Percentiles rank a stretch among this genome's conserved stretches.
Conservation (phyloP, 2,888 invertebrate species). For the Adelphocoris suturalis region DNA sequence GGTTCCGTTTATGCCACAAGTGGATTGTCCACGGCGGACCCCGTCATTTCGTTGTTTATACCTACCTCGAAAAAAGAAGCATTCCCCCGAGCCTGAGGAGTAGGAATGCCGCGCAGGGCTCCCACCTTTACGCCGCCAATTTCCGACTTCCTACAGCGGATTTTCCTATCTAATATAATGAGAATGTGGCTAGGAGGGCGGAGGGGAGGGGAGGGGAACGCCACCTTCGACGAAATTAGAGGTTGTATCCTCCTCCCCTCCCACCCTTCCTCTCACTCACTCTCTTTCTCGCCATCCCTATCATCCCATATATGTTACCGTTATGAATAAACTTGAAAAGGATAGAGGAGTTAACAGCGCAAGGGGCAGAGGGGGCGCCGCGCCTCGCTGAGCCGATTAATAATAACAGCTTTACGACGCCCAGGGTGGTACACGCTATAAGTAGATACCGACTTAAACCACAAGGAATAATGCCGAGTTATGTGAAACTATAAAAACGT, state of each 20-base stretch:
- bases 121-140: constrained; percentile 44
- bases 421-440: constrained; percentile 27
- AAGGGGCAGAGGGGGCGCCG: background rate
- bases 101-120: constrained; percentile 28
- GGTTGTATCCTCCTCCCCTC: background rate
- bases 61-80: background rate
- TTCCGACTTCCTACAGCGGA: constrained; percentile 42
- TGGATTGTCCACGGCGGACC: background rate
- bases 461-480: background rate
- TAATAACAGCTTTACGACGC: constrained; percentile 7
- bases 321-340: constrained; percentile 47
- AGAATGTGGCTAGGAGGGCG: background rate
- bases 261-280: background rate
- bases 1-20: background rate
- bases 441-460: background rate
- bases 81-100: background rate
- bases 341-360: background rate
- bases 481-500: background rate
- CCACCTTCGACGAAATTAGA: constrained; percentile 43
- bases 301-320: constrained; percentile 18
- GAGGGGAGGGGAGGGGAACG: background rate
- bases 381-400: background rate
- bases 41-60: constrained; percentile 13
- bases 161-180: constrained; percentile 45
- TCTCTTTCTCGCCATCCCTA: background rate